Evolutionary conservation across 2,113 vertebrate genomes (phyloP).

Genomic region (Lutjanus erythropterus): DNA sequence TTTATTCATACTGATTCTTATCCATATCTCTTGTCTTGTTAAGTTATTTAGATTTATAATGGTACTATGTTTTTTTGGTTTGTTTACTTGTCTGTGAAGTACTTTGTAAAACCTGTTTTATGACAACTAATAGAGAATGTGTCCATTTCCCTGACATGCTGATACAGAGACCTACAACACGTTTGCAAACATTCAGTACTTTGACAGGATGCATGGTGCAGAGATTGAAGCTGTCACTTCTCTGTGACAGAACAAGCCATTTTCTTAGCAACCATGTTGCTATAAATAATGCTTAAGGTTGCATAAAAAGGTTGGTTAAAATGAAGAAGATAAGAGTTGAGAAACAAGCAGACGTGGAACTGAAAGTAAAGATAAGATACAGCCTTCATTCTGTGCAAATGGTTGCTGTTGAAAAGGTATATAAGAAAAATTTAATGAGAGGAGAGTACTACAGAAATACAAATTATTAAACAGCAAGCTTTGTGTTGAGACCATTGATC

Average conservation of each 20-base stretch:
- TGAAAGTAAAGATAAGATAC: neutral
- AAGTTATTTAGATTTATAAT: too few species aligned
- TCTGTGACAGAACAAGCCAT: neutral
- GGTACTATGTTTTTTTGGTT: too few species aligned
- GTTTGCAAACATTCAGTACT: neutral
- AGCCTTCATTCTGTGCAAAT: neutral
- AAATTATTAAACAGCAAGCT: neutral
- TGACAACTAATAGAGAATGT: neutral
- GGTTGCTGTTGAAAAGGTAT: neutral
- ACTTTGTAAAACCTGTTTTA: too few species aligned
- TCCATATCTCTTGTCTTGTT: too few species aligned
- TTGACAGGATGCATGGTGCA: neutral
- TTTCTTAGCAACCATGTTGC: neutral
- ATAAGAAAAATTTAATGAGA: neutral
- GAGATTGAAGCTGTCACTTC: neutral
- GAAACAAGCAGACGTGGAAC: constrained; percentile 17
- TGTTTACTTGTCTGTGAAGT: too few species aligned
- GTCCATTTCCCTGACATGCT: neutral
- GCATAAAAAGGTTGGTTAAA: neutral
- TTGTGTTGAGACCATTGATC: neutral
- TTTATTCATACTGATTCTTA: too few species aligned
- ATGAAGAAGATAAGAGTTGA: neutral
- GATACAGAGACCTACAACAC: neutral
- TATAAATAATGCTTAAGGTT: neutral
- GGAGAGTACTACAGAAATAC: neutral